Conservation (phyloP, 2,113 vertebrate genomes). For the Eupsittula cactorum region DNA sequence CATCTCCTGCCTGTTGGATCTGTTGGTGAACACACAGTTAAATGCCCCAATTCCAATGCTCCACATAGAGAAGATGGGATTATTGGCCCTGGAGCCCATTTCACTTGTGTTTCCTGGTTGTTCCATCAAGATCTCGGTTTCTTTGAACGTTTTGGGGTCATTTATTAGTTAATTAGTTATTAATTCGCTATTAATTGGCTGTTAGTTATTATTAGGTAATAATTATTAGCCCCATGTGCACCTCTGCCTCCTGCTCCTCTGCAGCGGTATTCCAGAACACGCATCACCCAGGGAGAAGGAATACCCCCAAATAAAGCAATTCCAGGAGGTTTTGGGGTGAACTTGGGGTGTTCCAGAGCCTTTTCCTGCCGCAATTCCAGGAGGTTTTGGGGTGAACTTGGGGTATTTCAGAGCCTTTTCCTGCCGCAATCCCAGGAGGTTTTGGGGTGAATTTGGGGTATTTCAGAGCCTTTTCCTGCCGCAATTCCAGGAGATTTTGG, state of each 20-base stretch:
- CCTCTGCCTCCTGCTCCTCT: not conserved
- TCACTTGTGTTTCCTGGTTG: not conserved
- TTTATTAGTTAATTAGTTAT: not conserved
- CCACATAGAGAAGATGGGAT: not conserved
- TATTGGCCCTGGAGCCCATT: not conserved
- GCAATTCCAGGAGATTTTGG: too few species aligned
- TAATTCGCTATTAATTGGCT: not conserved
- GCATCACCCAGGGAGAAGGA: not conserved
- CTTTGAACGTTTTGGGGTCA: not conserved
- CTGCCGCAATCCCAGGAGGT: not conserved
- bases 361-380: not conserved
- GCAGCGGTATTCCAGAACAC: not conserved
- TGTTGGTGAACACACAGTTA: not conserved
- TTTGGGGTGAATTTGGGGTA: not conserved
- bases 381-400: not conserved
- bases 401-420: rapidly evolving
- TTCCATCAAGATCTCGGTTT: not conserved
- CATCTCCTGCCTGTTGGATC: not conserved
- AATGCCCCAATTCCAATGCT: not conserved
- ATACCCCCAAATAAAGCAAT: not conserved
- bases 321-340: too few species aligned
- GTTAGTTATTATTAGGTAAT: not conserved
- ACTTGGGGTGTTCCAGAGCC: rapidly evolving
- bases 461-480: too few species aligned
- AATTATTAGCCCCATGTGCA: too few species aligned